phyloP scores from a whole-genome alignment of 2,888 invertebrate species.

The Drosophila stalkeri region DNA sequence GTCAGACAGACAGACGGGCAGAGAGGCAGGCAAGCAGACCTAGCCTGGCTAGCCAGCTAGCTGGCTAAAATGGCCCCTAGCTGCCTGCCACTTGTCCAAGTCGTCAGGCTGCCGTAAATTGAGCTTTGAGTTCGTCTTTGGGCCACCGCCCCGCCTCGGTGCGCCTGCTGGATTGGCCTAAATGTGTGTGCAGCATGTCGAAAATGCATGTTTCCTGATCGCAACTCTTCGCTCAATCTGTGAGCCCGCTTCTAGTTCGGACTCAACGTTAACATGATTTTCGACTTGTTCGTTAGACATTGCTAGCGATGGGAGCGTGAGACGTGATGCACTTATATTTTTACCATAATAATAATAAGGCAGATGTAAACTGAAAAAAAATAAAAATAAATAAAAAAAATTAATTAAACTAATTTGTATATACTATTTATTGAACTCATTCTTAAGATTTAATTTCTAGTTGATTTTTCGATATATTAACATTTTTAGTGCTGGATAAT shows the following conservation, averaged over 20 bases:
- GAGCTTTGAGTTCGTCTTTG: conserved; percentile 61
- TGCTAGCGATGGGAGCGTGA: conserved; percentile 42
- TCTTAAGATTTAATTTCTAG: neutral
- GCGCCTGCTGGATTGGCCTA: conserved; percentile 56
- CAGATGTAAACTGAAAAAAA: neutral
- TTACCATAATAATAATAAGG: neutral
- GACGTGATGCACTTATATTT: neutral
- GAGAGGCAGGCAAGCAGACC: conserved; percentile 11
- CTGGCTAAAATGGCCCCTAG: conserved; percentile 60
- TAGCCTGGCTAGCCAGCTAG: neutral
- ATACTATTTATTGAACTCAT: neutral
- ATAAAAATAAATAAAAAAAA: no score
- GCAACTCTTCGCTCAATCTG: conserved; percentile 51
- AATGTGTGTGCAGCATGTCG: conserved; percentile 74
- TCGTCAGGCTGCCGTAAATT: conserved; percentile 67
- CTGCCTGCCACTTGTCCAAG: conserved; percentile 72
- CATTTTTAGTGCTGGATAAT: neutral
- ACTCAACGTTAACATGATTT: conserved; percentile 64
- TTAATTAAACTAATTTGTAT: neutral
- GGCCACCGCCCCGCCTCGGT: conserved; percentile 17
- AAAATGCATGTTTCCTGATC: conserved; percentile 72
- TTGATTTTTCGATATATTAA: neutral
- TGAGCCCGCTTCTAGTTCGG: conserved; percentile 64
- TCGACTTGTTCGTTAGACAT: conserved; percentile 65
- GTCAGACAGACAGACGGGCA: conserved; percentile 26